A percentile compares a stretch with the other conserved stretches of the same genome.
Evolutionary conservation across 2,888 invertebrate genomes (phyloP).

Genomic region (Drosophila anomalipes): DNA sequence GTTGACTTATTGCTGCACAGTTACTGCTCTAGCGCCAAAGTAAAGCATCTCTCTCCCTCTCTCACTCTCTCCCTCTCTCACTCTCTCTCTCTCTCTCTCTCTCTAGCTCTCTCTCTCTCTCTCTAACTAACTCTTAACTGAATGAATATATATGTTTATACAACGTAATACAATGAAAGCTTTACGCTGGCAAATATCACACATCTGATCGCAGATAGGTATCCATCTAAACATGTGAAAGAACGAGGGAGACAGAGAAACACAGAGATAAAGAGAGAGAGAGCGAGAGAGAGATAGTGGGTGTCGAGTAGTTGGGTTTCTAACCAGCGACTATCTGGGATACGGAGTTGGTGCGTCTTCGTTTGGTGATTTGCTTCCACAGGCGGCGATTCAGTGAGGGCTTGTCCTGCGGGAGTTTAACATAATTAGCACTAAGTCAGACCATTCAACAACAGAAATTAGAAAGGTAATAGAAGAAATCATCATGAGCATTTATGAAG

Average conservation of each 20-base stretch:
- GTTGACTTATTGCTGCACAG: not conserved
- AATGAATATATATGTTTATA: constrained; percentile 29
- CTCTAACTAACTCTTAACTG: constrained; percentile 29
- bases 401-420: constrained; percentile 88
- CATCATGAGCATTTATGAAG: not conserved
- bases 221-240: constrained; percentile 6
- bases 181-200: constrained; percentile 49
- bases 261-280: not conserved
- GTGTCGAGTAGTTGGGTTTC: constrained; percentile 6
- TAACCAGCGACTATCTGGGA: constrained; percentile 85
- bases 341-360: constrained; percentile 87
- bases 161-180: constrained; percentile 33
- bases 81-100: not conserved
- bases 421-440: constrained; percentile 1
- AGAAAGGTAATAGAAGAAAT: not conserved
- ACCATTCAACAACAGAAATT: not conserved
- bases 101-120: not conserved
- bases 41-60: not conserved
- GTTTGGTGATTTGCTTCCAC: constrained; percentile 92
- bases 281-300: not conserved
- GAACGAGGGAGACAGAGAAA: not conserved
- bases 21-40: constrained; percentile 1
- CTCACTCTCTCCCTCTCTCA: not conserved
- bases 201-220: constrained; percentile 27
- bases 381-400: constrained; percentile 91